Base-by-base conservation (phyloP, 2,113 vertebrate genomes). In the Macroglossus sobrinus region DNA sequence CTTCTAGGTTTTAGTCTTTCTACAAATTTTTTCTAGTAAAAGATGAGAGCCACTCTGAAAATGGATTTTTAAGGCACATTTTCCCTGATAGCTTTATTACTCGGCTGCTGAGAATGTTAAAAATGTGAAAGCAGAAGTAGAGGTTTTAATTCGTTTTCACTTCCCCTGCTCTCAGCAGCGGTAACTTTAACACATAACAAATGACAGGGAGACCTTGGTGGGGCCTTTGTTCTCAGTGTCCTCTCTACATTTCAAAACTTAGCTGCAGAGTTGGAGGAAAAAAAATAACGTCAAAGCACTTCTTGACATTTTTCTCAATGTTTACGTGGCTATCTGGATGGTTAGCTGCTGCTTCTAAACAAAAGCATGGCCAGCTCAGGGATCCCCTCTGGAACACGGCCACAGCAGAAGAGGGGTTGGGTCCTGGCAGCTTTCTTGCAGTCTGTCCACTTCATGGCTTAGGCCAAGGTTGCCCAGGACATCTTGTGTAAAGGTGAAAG, bases 71-170 rank as follows among this genome's bases (percentile, higher is more conserved):
- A 93, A 91, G n/a, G 18, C 38, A 57, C 8, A 8, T 90, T 80
- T 95, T 12, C 40, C 45, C 69, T 71, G 12, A 53, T 93, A 33
- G 72, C 75, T 93, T 53, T 79, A 84, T 74, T 81, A 94, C 16
- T 33, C 76, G 88, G n/a, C 24, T 91, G 43, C 66, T 19, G 80
- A 81, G 66, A 57, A 72, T 12, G 7, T 90, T 86, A 86, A 57
- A 66, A 24, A 91, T 1, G 7, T 74, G 79, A 86, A 81, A 93
- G 66, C 38, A 33, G n/a, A 96, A 68, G 57, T 55, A 68, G 57
- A 94, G 45, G 50, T 92, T 93, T 76, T 93, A 96, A 90, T 92
- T 81, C 81, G 84, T 40, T 63, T 97, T 93, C 57, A 0, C 72
- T 78, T 64, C 71, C 43, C 47, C 28, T 86, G 91, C 53, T 93